A percentile compares a stretch with the other conserved stretches of the same genome.
Evolutionary conservation across 1,140 invertebrate genomes (phyloP).

Genomic region (Cyclargus thomasi): DNA sequence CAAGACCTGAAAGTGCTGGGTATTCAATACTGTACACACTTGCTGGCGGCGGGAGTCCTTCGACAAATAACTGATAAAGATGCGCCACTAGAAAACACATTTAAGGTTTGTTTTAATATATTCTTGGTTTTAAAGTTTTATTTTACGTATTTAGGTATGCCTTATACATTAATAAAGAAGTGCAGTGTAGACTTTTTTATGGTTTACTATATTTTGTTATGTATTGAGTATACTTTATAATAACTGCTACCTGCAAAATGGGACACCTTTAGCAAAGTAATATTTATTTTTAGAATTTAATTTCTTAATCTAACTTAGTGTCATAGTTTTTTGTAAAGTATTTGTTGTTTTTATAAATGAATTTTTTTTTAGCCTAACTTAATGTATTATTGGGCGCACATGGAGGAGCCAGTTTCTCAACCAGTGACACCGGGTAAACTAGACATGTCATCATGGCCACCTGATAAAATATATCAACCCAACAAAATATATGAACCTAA

Average conservation of each 20-base stretch:
- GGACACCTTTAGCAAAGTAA: too few relatives aligned
- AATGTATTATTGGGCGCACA: slow-evolving; percentile 92
- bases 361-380: slow-evolving; percentile 82
- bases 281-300: too few relatives aligned
- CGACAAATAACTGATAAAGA: slow-evolving; percentile 84
- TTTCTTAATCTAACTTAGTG: too few relatives aligned
- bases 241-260: too few relatives aligned
- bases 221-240: too few relatives aligned
- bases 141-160: too few relatives aligned
- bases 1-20: slow-evolving; percentile 85
- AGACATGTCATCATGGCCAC: slow-evolving; percentile 64
- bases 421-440: slow-evolving; percentile 81
- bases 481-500: slow-evolving; percentile 23
- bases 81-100: slow-evolving; percentile 79
- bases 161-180: too few relatives aligned
- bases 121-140: neutral
- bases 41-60: slow-evolving; percentile 91
- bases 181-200: too few relatives aligned
- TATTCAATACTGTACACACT: slow-evolving; percentile 89
- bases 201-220: too few relatives aligned
- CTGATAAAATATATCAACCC: slow-evolving; percentile 38
- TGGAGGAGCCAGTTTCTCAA: slow-evolving; percentile 80
- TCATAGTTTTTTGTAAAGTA: neutral
- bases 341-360: slow-evolving; percentile 3
- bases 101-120: slow-evolving; percentile 79